phyloP scores from a whole-genome alignment of 2,113 vertebrate genomes.

The human (Homo sapiens) region DNA sequence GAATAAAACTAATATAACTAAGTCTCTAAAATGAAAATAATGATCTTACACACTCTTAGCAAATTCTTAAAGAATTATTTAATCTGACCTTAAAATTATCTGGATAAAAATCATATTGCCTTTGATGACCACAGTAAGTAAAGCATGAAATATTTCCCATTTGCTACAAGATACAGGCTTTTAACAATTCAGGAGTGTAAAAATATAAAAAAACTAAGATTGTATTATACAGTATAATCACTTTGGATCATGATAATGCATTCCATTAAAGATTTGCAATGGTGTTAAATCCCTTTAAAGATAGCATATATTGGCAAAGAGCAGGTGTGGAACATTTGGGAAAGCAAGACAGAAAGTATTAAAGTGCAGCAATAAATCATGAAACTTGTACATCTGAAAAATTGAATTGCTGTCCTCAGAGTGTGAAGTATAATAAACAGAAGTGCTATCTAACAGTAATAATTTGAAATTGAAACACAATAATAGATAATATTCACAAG shows the following conservation, averaged over 20 bases:
- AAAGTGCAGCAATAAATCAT: slow-evolving; percentile 68
- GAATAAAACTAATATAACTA: neutral
- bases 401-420: slow-evolving; percentile 51
- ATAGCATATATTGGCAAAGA: neutral
- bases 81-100: slow-evolving; percentile 32
- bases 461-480: slow-evolving; percentile 75
- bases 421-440: slow-evolving; percentile 70
- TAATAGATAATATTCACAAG: slow-evolving; percentile 59
- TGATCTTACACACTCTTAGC: neutral
- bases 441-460: slow-evolving; percentile 69
- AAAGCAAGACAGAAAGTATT: slow-evolving; percentile 34
- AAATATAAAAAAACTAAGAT: neutral
- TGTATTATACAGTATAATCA: neutral
- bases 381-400: slow-evolving; percentile 43
- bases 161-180: neutral
- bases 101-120: neutral
- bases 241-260: slow-evolving; percentile 27
- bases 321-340: slow-evolving; percentile 67
- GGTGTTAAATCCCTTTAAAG: slow-evolving; percentile 45
- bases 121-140: neutral
- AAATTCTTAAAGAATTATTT: neutral
- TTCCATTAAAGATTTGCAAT: neutral
- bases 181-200: slow-evolving; percentile 37
- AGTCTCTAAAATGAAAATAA: neutral
- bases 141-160: slow-evolving; percentile 27